Base-by-base conservation (phyloP, 2,797 vertebrate genomes). In the Crax fasciolata region DNA sequence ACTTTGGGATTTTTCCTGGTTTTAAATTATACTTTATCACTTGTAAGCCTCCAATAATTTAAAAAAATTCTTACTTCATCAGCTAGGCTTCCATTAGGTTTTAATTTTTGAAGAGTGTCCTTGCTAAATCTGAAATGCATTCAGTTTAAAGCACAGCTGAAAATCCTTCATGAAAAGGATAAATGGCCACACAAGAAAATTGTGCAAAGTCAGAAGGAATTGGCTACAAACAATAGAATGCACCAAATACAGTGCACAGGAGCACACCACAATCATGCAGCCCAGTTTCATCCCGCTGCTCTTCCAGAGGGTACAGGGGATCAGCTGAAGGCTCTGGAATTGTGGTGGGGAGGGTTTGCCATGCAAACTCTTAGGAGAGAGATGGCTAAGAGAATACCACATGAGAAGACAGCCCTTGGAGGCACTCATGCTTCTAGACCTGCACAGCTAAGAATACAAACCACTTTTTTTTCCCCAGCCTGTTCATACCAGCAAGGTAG, bases 311-410 rank as follows among this genome's bases (percentile, higher is more conserved):
- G 27, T 39, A 48, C 13, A 66, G 5, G 13, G 11, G 46, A 39
- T 25, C 65, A 79, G 58, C 25, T 17, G 28, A 65, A 65, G 0
- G 1, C 41, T 38, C 41, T 32, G 35, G 4, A 55, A 10, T 11
- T 7, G 10, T 12, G 14, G 5, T 3, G 23, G 23, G 25, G 81
- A 72, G 27, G 19, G 10, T 35, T 16, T 8, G 13, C 14, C 21
- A 39, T 23, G 8, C 11, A 18, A 24, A 23, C 68, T 51, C 1
- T 0, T 5, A 59, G 18, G 39, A 23, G 9, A 59, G 12, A 25
- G 35, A 27, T 17, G 14, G 44, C 4, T 24, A 11, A 15, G 49
- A 65, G 13, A 65, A 70, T 12, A 21, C 48, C 41, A 49, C 11
- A 32, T 30, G 6, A 74, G 13, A 49, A 11, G 23, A 63, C 25